Evolutionary conservation across 2,888 invertebrate genomes (phyloP), one percentile per base, ranked within the genome.

Genomic region (Tetrapedia diversipes): DNA sequence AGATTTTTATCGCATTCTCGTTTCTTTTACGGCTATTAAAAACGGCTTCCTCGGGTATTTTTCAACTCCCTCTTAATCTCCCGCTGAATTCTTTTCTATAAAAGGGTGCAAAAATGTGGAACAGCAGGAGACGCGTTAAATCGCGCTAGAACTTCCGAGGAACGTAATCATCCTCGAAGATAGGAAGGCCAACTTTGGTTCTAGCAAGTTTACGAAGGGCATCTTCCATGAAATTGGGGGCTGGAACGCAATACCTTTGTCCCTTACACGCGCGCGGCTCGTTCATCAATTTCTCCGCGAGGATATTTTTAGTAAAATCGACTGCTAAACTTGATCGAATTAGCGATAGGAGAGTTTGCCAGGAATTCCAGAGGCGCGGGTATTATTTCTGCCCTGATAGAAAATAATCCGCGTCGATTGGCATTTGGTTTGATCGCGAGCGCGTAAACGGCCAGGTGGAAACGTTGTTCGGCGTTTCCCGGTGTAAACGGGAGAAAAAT

Each of bases 181-280:
- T 51, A 45, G 56, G 61, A 51, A 45, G 22, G 43, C 41, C 27
- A 77, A 82, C 43, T 81, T 81, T 41, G 65, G 32, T 37, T 27
- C 43, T 53, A 19, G 59, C 32, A 59, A 82, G 72, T 79, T 78
- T 69, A 64, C 74, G 53, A 37, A 63, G 61, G 64, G 66, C 53
- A 69, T 59, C 72, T 79, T 43, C 75, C 70, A 49, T 54, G 75
- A 79, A 79, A 82, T 78, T 82, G 61, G 73, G 51, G 34, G 37
- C 54, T 29, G 61, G 63, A 37, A 64, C 66, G 34, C 57, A 39
- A 45, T 29, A 49, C 49, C 19, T 60, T 29, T 47, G 49, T 47
- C 51, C 49, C 32, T 47, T 51, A 57, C 39, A 37, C n/a, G 27
- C 0, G n/a, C 47, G 24, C 24, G 47, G 24, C 4, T 24, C 24